Evolutionary conservation across 2,113 vertebrate genomes (phyloP), one percentile per base, ranked within the genome.

Genomic region (Cinclus cinclus): DNA sequence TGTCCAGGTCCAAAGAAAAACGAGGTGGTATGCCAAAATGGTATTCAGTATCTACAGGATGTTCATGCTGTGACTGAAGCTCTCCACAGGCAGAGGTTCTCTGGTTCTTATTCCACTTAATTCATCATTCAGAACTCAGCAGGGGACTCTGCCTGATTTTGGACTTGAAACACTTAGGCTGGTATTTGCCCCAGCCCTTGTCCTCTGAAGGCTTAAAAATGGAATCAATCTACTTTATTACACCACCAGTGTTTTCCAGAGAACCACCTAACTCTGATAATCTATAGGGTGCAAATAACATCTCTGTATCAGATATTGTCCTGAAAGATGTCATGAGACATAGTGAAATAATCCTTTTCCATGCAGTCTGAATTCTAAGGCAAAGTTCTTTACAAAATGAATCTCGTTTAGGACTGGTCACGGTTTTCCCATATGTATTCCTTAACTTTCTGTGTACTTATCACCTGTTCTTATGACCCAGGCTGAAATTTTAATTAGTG

Each of bases 91-190:
- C 92, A 89, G 93, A 95, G 84, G 93, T 95, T 95, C 94, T 97
- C 91, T 83, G 89, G 96, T 94, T 97, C 96, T 95, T 95, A 94
- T 95, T 95, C 95, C 89, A 96, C 96, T 97, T 97, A 96, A 97
- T 97, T 95, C 78, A 97, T 97, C 96, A 96, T 96, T 94, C 94
- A 92, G 53, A 94, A 64, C 91, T 95, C 95, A 89, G 91, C 91
- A 83, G 95, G 96, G 74, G 87, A 76, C 89, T 76, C 67, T 76
- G 96, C 84, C 87, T 96, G 91, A 95, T 84, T 95, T 85, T 89
- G 81, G 87, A 91, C 89, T 95, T 97, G 94, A 97, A 97, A 95
- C 87, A 91, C 71, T 93, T 92, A 80, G 91, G 70, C 84, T 92
- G 93, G 70, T 96, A 83, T 96, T 95, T 75, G 78, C 81, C 87